These are phyloP conservation scores for Channa argus DNA, from an alignment of 2,113 vertebrate genomes.

Conservation along the genomic window DNA sequence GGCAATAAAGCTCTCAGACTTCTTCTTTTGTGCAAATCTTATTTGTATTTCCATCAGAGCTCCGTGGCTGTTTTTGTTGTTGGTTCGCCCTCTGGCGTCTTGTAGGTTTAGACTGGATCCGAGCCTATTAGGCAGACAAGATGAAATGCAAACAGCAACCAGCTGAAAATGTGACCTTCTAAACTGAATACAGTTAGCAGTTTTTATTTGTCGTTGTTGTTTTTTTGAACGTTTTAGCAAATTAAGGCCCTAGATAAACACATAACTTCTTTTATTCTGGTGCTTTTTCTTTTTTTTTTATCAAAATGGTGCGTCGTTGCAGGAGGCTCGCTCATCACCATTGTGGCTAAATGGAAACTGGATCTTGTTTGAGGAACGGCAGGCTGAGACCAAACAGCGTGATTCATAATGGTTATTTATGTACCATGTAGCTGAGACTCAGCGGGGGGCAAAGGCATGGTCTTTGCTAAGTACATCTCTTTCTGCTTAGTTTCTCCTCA, in stretches of 20 bases:
- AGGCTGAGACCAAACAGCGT: slow-evolving; percentile 77
- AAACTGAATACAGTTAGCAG: neutral
- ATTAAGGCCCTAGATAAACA: slow-evolving; percentile 35
- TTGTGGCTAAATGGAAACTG: slow-evolving; percentile 79
- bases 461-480: slow-evolving; percentile 76
- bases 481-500: slow-evolving; percentile 63
- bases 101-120: slow-evolving; percentile 51
- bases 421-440: slow-evolving; percentile 73
- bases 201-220: neutral
- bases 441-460: slow-evolving; percentile 74
- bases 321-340: slow-evolving; percentile 60
- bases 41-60: slow-evolving; percentile 58
- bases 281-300: neutral
- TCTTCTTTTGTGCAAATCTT: slow-evolving; percentile 44
- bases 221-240: neutral
- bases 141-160: slow-evolving; percentile 57
- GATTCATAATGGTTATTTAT: slow-evolving; percentile 85
- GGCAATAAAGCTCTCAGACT: slow-evolving; percentile 45
- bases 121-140: slow-evolving; percentile 62
- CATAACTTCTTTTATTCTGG: slow-evolving; percentile 30
- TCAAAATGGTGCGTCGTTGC: slow-evolving; percentile 39
- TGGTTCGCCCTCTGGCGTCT: slow-evolving; percentile 57
- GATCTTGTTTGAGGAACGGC: slow-evolving; percentile 77
- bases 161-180: neutral
- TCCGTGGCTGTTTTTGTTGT: slow-evolving; percentile 59